Percentiles rank a stretch among this genome's conserved stretches.
Conservation (phyloP, 2,888 invertebrate species). For the Athalia circularis region DNA sequence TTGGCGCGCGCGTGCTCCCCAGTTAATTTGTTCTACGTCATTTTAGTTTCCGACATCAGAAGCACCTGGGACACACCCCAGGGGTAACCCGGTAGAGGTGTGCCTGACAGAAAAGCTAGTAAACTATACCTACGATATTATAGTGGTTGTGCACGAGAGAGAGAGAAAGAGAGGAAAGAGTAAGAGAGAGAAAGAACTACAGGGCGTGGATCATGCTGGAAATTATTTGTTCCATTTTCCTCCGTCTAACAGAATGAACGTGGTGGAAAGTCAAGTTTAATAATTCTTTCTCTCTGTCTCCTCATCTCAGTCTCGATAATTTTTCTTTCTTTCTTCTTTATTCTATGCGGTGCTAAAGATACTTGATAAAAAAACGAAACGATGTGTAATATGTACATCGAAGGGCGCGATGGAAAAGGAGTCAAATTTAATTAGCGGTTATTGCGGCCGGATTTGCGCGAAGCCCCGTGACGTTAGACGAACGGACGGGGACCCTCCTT, state of each 20-base stretch:
- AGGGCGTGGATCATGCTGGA: not conserved
- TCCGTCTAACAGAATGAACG: not conserved
- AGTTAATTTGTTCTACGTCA: too few relatives aligned
- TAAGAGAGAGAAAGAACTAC: not conserved
- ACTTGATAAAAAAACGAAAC: too few relatives aligned
- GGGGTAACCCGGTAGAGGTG: too few relatives aligned
- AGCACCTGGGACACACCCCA: too few relatives aligned
- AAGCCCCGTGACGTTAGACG: conserved; percentile 4
- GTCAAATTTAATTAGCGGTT: conserved; percentile 43
- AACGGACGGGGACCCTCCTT: not conserved
- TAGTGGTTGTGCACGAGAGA: not conserved
- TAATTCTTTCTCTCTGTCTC: not conserved
- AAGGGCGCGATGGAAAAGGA: not conserved
- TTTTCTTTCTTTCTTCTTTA: too few relatives aligned
- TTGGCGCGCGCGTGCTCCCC: too few relatives aligned
- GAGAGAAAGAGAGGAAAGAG: not conserved
- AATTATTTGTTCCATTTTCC: not conserved
- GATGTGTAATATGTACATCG: not conserved
- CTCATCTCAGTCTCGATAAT: not conserved
- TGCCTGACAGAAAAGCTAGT: too few relatives aligned
- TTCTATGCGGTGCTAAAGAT: too few relatives aligned
- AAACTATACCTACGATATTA: too few relatives aligned
- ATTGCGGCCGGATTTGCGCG: conserved; percentile 31
- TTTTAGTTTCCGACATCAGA: too few relatives aligned
- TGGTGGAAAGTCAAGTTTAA: conserved; percentile 12